Evolutionary conservation across 2,113 vertebrate genomes (phyloP).

Genomic region (Poecilia latipinna): DNA sequence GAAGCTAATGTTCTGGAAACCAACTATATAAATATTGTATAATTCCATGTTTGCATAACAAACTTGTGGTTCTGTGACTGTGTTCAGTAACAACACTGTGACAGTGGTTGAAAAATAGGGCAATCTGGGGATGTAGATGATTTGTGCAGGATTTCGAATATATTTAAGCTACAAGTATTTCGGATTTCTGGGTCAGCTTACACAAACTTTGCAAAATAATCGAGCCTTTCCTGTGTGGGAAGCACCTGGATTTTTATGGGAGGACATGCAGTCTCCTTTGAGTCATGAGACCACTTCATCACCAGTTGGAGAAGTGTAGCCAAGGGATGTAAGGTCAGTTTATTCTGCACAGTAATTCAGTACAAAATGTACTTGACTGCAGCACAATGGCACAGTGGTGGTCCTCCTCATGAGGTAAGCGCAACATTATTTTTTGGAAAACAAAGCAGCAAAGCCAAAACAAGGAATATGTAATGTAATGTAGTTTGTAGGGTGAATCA

Average conservation of each 20-base stretch:
- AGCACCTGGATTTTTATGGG: slow-evolving; percentile 1
- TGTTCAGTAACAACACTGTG: neutral
- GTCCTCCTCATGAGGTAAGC: neutral
- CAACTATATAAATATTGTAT: neutral
- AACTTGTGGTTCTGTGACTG: neutral
- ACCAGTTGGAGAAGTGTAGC: slow-evolving; percentile 4
- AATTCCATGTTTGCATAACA: neutral
- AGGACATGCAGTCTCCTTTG: neutral
- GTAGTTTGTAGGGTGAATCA: no score
- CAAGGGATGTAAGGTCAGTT: slow-evolving; percentile 9
- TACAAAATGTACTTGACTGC: neutral
- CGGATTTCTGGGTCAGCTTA: neutral
- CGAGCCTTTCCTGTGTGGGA: neutral
- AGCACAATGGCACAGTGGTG: neutral
- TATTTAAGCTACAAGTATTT: no score
- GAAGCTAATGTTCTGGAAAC: neutral
- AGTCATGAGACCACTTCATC: slow-evolving; percentile 34
- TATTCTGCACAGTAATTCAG: neutral
- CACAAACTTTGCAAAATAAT: neutral
- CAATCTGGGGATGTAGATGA: neutral
- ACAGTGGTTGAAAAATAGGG: neutral
- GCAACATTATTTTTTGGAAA: no score
- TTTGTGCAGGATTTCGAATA: neutral
- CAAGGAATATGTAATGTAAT: no score
- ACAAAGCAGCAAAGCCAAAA: no score